Conservation (phyloP, 2,888 invertebrate species). For the Trisateles emortualis region DNA sequence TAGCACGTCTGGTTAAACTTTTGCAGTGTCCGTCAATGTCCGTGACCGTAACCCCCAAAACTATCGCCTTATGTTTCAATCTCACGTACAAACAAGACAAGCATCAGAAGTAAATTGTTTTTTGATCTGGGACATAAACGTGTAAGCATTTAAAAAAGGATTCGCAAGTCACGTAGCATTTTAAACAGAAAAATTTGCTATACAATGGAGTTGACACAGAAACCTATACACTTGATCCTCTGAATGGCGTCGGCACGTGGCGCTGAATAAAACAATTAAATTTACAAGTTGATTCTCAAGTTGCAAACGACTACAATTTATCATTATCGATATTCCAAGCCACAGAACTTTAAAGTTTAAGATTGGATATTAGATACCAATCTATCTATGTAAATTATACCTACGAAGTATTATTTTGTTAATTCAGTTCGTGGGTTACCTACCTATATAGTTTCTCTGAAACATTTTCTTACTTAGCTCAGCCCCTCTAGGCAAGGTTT, state of each 20-base stretch:
- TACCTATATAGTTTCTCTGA: too few relatives aligned
- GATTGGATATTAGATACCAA: neutral
- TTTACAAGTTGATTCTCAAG: slow-evolving; percentile 16
- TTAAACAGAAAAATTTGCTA: slow-evolving; percentile 63
- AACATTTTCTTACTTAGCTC: too few relatives aligned
- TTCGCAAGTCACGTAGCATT: slow-evolving; percentile 56
- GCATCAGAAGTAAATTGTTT: slow-evolving; percentile 76
- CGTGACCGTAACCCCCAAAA: slow-evolving; percentile 71
- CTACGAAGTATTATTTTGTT: neutral
- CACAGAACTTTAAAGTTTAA: neutral
- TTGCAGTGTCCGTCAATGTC: slow-evolving; percentile 61
- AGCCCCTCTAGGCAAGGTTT: too few relatives aligned
- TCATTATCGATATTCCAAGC: slow-evolving; percentile 3
- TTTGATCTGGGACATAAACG: slow-evolving; percentile 77
- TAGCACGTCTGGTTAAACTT: slow-evolving; percentile 63
- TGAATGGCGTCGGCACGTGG: slow-evolving; percentile 22
- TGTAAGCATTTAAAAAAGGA: slow-evolving; percentile 69
- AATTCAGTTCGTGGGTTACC: neutral
- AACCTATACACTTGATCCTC: slow-evolving; percentile 60
- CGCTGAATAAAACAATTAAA: slow-evolving; percentile 17
- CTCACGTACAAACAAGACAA: slow-evolving; percentile 75
- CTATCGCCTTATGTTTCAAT: slow-evolving; percentile 63
- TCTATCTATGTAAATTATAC: neutral
- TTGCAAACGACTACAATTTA: slow-evolving; percentile 17
- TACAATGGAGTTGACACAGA: slow-evolving; percentile 72